These are phyloP conservation scores for Motacilla alba DNA, from an alignment of 2,113 vertebrate species.

Conservation along the genomic window DNA sequence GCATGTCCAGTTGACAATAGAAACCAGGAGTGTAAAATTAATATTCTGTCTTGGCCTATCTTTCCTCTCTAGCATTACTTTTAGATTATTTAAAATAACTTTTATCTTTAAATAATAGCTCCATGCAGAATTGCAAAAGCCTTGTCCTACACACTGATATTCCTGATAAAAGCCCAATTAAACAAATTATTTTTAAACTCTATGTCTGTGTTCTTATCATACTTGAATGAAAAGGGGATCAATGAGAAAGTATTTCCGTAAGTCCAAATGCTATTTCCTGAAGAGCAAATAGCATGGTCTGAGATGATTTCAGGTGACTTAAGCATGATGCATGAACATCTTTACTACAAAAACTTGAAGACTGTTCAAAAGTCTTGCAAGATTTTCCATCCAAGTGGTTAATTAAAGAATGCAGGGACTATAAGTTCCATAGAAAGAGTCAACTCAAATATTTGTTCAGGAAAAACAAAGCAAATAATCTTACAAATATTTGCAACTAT, in stretches of 20 bases:
- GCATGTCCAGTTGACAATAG: background rate
- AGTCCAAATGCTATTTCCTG: background rate
- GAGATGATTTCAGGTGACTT: background rate
- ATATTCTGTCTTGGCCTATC: conserved; percentile 17
- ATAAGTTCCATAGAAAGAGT: background rate
- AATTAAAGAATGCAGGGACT: background rate
- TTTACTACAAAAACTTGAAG: background rate
- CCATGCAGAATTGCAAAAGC: background rate
- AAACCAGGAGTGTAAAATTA: conserved; percentile 27
- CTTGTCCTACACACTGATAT: conserved; percentile 18
- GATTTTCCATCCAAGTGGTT: background rate
- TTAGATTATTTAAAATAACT: conserved; percentile 50
- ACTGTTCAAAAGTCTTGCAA: background rate
- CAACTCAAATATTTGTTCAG: background rate
- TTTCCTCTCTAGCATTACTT: background rate
- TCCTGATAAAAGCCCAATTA: conserved; percentile 30
- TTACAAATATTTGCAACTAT: background rate
- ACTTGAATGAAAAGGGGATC: background rate
- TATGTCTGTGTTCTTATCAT: background rate
- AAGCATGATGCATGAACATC: background rate
- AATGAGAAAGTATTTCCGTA: background rate
- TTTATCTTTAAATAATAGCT: conserved; percentile 46
- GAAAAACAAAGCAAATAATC: background rate
- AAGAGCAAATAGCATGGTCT: background rate
- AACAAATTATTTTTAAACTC: conserved; percentile 31